Percentiles rank a stretch among this genome's conserved stretches.
These are phyloP conservation scores for Schizopygopsis malacanthus DNA, from an alignment of 2,797 vertebrate species.

Conservation along the genomic window DNA sequence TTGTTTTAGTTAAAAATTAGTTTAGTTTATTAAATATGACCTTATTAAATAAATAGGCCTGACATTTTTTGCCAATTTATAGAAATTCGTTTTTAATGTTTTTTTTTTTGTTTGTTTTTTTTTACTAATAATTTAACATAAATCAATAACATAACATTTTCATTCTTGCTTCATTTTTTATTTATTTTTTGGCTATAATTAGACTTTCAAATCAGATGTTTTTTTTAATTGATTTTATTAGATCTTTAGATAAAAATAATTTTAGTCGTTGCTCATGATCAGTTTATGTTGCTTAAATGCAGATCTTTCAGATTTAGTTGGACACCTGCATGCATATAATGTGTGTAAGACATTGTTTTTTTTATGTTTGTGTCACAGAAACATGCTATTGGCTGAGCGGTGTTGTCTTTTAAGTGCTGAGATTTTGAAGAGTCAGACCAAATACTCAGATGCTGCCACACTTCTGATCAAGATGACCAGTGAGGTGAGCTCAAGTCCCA, in stretches of 20 bases:
- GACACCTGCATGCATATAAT: background rate
- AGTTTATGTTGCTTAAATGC: background rate
- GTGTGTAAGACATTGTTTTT: background rate
- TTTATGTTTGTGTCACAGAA: constrained; percentile 74
- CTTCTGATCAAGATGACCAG: constrained; percentile 97
- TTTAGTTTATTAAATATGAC: background rate
- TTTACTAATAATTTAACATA: no score
- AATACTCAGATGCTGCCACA: constrained; percentile 94
- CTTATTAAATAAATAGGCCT: background rate
- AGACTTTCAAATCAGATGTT: no score
- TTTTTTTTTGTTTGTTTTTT: no score
- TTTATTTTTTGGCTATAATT: no score
- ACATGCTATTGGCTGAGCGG: constrained; percentile 94
- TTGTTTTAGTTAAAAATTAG: background rate
- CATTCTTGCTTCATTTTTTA: no score
- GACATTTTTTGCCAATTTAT: background rate
- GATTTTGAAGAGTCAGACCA: constrained; percentile 95
- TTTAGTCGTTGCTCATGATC: background rate
- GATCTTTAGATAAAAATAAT: background rate
- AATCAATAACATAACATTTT: no score
- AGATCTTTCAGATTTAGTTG: background rate
- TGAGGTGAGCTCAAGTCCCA: constrained; percentile 81
- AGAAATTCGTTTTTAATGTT: no score
- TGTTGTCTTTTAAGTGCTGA: constrained; percentile 95
- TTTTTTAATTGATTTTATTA: background rate